Conservation (phyloP, 2,888 invertebrate genomes). For the Alentia gelatinosa region DNA sequence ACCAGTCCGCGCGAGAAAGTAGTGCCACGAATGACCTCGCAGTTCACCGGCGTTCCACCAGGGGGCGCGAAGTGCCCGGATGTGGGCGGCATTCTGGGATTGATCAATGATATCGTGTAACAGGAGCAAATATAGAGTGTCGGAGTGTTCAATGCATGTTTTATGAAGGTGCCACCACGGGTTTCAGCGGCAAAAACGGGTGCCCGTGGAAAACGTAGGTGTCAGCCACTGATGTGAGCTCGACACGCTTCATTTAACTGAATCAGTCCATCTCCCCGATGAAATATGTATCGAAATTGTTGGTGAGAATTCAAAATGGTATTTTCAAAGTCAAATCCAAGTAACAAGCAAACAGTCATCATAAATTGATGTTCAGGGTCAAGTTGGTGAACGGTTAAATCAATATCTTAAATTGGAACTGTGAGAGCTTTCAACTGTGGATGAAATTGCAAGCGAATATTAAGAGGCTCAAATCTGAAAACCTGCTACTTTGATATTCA, state of each 20-base stretch:
- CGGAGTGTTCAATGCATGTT: not conserved
- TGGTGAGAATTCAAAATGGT: no score
- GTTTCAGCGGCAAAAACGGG: not conserved
- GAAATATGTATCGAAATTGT: no score
- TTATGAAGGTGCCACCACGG: not conserved
- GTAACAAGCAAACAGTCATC: no score
- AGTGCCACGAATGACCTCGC: not conserved
- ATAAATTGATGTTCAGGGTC: no score
- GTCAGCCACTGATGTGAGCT: not conserved
- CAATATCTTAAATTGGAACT: no score
- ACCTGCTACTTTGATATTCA: no score
- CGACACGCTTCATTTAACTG: not conserved
- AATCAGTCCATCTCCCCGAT: no score
- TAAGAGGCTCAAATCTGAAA: no score
- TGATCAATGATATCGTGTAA: not conserved
- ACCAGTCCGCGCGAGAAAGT: not conserved
- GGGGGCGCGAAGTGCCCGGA: not conserved
- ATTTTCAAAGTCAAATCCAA: no score
- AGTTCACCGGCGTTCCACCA: not conserved
- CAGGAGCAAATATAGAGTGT: constrained; percentile 15
- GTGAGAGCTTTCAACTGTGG: no score
- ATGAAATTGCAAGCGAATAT: no score
- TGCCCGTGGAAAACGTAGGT: not conserved
- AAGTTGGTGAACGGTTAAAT: no score
- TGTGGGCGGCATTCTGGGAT: not conserved